Conservation (phyloP, 2,113 vertebrate genomes). For the Tylochromis polylepis region DNA sequence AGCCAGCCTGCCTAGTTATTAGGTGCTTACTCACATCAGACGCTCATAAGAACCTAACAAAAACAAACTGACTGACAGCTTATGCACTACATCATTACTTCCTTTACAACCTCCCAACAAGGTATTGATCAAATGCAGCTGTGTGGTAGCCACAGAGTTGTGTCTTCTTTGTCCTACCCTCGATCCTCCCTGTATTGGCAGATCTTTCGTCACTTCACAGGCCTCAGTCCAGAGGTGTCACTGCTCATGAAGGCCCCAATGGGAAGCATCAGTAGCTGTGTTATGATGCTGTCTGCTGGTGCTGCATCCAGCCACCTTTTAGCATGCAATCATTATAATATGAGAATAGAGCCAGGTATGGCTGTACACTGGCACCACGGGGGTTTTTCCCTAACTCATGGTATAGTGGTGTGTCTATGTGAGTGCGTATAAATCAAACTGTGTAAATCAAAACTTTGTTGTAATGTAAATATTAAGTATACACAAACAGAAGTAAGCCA, state of each 20-base stretch:
- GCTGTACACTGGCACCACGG: constrained; percentile 21
- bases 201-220: constrained; percentile 46
- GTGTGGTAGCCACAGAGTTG: constrained; percentile 28
- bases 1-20: constrained; percentile 10
- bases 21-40: constrained; percentile 32
- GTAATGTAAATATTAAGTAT: background rate
- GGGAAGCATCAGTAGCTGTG: constrained; percentile 37
- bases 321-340: constrained; percentile 44
- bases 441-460: background rate
- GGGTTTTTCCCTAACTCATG: background rate
- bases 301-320: constrained; percentile 28
- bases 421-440: background rate
- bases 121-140: constrained; percentile 34
- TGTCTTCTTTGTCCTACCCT: constrained; percentile 32
- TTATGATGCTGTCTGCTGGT: constrained; percentile 58
- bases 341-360: constrained; percentile 35
- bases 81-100: constrained; percentile 52
- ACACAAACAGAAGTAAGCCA: background rate
- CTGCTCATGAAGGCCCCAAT: constrained; percentile 50
- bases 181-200: constrained; percentile 1
- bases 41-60: constrained; percentile 35
- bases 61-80: constrained; percentile 52
- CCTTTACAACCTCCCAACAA: constrained; percentile 43
- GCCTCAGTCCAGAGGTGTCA: constrained; percentile 38
- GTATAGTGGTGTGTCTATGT: background rate